phyloP scores from a whole-genome alignment of 1,140 invertebrate genomes.

The Aphis gossypii region DNA sequence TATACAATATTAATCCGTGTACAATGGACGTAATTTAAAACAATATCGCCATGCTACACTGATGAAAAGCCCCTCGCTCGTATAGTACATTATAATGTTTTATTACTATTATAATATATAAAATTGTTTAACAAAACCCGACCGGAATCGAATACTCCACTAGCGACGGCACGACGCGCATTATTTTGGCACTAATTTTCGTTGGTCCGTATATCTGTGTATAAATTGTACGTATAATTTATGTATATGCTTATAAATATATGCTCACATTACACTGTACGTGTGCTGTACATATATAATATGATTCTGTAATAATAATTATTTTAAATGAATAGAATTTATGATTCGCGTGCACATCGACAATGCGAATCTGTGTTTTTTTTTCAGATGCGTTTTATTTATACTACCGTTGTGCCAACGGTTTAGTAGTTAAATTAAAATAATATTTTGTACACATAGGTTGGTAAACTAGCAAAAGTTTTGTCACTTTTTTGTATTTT shows the following conservation, averaged over 20 bases:
- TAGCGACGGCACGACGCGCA: not conserved
- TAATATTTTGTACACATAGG: not conserved
- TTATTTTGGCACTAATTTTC: conserved; percentile 41
- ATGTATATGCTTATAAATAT: not conserved
- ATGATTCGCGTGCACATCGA: conserved; percentile 33
- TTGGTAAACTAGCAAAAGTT: not conserved
- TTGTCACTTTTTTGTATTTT: not conserved
- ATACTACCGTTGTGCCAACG: not conserved
- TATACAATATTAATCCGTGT: not conserved
- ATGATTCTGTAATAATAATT: not conserved
- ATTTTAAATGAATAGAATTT: conserved; percentile 32
- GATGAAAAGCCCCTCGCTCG: not conserved
- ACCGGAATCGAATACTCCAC: conserved; percentile 40
- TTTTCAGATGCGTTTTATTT: not conserved
- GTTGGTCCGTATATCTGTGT: not conserved
- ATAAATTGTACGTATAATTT: not conserved
- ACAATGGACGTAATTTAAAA: conserved; percentile 35
- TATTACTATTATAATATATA: not conserved
- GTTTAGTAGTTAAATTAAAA: not conserved
- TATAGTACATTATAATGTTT: conserved; percentile 7
- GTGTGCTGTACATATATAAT: not conserved
- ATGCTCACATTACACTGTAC: not conserved
- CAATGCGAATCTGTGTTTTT: not conserved
- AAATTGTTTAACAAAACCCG: conserved; percentile 28
- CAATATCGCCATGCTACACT: conserved; percentile 2